Evolutionary conservation across 2,797 vertebrate genomes (phyloP).

Genomic region (Australoheros facetus): DNA sequence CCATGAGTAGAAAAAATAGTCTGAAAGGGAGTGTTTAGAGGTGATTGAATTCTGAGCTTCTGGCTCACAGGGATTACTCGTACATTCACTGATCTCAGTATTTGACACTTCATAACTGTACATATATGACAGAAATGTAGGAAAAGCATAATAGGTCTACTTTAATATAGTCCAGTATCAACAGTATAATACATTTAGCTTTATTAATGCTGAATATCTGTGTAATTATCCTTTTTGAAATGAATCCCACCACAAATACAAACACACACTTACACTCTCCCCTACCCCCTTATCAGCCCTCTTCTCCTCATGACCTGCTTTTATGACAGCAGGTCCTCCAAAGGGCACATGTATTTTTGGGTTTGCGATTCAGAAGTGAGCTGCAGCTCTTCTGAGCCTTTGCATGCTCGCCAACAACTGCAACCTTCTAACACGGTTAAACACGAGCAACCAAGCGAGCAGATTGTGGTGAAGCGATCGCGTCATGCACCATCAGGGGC

Average conservation of each 20-base stretch:
- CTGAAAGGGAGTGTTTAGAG: neutral
- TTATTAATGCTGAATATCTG: neutral
- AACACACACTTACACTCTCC: neutral
- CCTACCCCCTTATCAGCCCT: neutral
- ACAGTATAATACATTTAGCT: neutral
- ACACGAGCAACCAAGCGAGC: neutral
- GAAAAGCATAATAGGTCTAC: neutral
- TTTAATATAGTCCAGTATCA: neutral
- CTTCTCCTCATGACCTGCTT: constrained; percentile 22
- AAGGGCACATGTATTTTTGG: constrained; percentile 79
- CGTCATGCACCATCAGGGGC: neutral
- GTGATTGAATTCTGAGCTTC: fast-evolving
- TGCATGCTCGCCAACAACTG: neutral
- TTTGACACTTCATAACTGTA: neutral
- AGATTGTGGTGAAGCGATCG: neutral
- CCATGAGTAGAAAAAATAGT: neutral
- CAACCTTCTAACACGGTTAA: neutral
- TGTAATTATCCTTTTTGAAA: neutral
- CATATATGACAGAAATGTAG: neutral
- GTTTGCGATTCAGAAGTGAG: constrained; percentile 43
- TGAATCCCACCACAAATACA: neutral
- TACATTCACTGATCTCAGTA: neutral
- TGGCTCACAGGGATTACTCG: neutral
- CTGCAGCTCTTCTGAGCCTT: constrained; percentile 24
- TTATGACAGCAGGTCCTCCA: constrained; percentile 61